These are phyloP conservation scores for Drosophila kambysellisi DNA, from an alignment of 2,888 invertebrate genomes.

Conservation along the genomic window DNA sequence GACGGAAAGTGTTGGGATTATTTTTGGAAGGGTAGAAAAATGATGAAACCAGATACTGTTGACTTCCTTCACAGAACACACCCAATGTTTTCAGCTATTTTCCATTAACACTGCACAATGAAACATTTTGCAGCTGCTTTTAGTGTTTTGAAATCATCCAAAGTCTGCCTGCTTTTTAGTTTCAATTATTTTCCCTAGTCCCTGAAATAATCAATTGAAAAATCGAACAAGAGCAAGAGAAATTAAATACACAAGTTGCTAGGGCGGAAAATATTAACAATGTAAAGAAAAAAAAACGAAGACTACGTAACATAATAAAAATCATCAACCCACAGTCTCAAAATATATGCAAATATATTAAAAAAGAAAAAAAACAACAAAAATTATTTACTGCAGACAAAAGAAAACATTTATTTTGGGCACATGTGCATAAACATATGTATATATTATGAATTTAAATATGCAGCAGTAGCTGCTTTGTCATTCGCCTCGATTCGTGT, in stretches of 20 bases:
- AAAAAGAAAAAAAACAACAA: not conserved
- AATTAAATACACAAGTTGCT: not conserved
- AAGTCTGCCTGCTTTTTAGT: not conserved
- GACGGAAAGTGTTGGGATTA: not conserved
- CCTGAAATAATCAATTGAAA: not conserved
- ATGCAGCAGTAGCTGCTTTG: constrained; percentile 43
- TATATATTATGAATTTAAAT: constrained; percentile 14
- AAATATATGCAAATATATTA: constrained; percentile 51
- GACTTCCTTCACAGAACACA: not conserved
- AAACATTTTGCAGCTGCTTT: not conserved
- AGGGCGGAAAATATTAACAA: not conserved
- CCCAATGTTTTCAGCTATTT: not conserved
- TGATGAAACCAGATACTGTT: not conserved
- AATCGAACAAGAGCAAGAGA: not conserved
- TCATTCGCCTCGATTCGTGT: constrained; percentile 44
- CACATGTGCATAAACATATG: not conserved
- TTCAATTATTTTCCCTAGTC: not conserved
- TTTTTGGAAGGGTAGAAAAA: not conserved
- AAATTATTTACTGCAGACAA: constrained; percentile 11
- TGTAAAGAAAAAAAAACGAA: constrained; percentile 9
- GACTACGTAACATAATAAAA: constrained; percentile 32
- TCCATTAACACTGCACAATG: not conserved
- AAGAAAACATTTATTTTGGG: not conserved
- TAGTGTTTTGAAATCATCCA: not conserved
- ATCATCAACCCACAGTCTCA: not conserved